Evolutionary conservation across 2,888 invertebrate genomes (phyloP).

Genomic region (Morpho achilles): DNA sequence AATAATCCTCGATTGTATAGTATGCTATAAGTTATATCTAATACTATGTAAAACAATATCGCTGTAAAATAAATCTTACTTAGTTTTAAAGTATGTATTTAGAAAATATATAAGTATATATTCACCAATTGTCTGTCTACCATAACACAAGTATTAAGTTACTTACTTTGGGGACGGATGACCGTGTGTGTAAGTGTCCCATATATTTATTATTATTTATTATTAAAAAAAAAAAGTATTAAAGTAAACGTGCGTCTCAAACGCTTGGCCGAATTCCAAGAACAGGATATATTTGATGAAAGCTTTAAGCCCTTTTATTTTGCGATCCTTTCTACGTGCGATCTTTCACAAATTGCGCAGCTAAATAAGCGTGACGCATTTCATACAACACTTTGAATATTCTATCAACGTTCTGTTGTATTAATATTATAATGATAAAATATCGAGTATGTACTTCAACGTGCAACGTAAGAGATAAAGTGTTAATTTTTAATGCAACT

Average conservation of each 20-base stretch:
- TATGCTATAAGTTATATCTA: too few relatives aligned
- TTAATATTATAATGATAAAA: slow-evolving; percentile 7
- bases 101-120: too few relatives aligned
- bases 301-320: slow-evolving; percentile 43
- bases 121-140: too few relatives aligned
- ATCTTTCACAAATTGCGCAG: slow-evolving; percentile 37
- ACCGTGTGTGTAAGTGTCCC: too few relatives aligned
- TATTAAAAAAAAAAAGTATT: too few relatives aligned
- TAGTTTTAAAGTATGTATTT: slow-evolving; percentile 5
- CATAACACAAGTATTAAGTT: too few relatives aligned
- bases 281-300: slow-evolving; percentile 48
- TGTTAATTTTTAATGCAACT: slow-evolving; percentile 6
- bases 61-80: too few relatives aligned
- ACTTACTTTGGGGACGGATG: too few relatives aligned
- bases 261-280: slow-evolving; percentile 46
- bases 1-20: too few relatives aligned
- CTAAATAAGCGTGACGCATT: slow-evolving; percentile 31
- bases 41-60: too few relatives aligned
- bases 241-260: slow-evolving; percentile 32
- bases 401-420: slow-evolving; percentile 9
- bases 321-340: slow-evolving; percentile 31
- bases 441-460: neutral
- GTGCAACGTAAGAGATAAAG: neutral
- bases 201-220: too few relatives aligned
- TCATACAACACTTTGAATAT: slow-evolving; percentile 9